These are phyloP conservation scores for Psilopsiagon aurifrons DNA, from an alignment of 2,113 vertebrate genomes.

Conservation along the genomic window DNA sequence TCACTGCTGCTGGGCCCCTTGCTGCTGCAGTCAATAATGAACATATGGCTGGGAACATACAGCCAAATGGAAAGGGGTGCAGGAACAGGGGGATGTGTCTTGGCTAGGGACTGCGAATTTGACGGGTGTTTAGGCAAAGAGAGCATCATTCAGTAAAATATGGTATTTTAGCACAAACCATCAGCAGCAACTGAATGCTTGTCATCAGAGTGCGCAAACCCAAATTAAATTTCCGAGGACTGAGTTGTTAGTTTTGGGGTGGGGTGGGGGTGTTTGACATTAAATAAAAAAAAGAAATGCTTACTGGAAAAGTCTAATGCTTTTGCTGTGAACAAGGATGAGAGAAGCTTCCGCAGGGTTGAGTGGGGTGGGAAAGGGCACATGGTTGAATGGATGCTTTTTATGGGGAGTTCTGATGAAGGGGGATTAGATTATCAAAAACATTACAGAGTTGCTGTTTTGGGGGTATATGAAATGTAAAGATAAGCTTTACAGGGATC, in stretches of 20 bases:
- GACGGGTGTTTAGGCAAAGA: neutral
- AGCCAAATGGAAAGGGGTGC: neutral
- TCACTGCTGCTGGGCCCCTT: neutral
- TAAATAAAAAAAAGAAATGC: neutral
- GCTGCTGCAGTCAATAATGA: neutral
- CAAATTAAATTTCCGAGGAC: neutral
- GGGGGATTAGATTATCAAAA: neutral
- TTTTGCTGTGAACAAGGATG: neutral
- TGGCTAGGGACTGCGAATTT: neutral
- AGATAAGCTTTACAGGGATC: neutral
- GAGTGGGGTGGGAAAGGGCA: neutral
- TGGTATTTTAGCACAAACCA: fast-evolving
- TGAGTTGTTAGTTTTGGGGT: neutral
- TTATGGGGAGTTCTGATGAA: neutral
- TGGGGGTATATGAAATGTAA: neutral
- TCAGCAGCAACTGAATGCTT: neutral
- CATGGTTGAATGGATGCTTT: neutral
- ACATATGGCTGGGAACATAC: neutral
- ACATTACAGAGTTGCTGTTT: neutral
- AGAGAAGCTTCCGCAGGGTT: neutral
- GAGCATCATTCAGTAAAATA: neutral
- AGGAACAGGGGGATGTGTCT: neutral
- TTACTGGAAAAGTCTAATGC: neutral
- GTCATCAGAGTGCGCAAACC: neutral
- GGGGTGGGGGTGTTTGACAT: neutral